These are phyloP conservation scores for Agrochola macilenta DNA, from an alignment of 2,888 invertebrate species.

Conservation along the genomic window DNA sequence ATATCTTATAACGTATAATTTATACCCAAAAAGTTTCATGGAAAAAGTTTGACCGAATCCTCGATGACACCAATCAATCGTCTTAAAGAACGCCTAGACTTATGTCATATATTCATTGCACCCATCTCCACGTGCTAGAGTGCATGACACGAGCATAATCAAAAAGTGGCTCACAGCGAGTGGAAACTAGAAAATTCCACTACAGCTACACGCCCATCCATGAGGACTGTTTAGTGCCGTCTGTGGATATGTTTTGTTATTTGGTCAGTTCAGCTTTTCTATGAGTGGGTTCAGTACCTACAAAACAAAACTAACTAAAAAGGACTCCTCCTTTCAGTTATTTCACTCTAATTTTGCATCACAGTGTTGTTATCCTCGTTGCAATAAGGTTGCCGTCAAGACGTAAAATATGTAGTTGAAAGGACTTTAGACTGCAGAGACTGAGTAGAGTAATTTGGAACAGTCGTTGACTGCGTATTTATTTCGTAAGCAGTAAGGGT, in stretches of 20 bases:
- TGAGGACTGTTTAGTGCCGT: constrained; percentile 11
- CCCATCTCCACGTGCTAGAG: constrained; percentile 3
- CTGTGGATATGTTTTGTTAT: not conserved
- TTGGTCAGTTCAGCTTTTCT: too few species aligned
- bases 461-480: too few species aligned
- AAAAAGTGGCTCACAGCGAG: constrained; percentile 23
- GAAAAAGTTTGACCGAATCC: not conserved
- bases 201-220: constrained; percentile 20
- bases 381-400: too few species aligned
- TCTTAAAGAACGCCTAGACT: not conserved
- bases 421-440: too few species aligned
- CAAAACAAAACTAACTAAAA: too few species aligned
- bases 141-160: constrained; percentile 28
- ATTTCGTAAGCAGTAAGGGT: too few species aligned
- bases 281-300: too few species aligned
- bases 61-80: not conserved
- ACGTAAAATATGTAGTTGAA: too few species aligned
- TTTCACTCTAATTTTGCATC: too few species aligned
- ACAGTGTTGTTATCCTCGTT: too few species aligned
- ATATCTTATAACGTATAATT: not conserved
- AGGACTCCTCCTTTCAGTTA: too few species aligned
- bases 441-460: too few species aligned
- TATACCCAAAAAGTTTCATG: not conserved
- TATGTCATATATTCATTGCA: not conserved
- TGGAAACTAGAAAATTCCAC: constrained; percentile 45